Evolutionary conservation across 2,113 vertebrate genomes (phyloP).

Genomic region (Erythrocebus patas): DNA sequence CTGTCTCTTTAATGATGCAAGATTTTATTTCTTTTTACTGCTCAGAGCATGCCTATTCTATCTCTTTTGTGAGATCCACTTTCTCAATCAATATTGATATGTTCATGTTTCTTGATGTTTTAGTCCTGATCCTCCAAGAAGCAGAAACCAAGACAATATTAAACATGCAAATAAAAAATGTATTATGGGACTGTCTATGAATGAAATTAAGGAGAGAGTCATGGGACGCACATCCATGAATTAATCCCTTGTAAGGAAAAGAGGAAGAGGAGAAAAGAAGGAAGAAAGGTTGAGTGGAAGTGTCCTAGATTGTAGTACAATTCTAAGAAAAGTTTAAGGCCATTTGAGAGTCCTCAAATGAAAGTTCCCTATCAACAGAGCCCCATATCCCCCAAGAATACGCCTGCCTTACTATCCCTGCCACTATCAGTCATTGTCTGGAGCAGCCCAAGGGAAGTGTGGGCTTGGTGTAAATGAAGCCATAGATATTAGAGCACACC

Average conservation of each 20-base stretch:
- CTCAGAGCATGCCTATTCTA: not conserved
- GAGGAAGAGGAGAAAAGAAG: not conserved
- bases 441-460: not conserved
- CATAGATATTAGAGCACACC: not conserved
- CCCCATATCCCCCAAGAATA: not conserved
- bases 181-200: not conserved
- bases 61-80: not conserved
- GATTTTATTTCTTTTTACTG: not conserved
- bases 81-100: not conserved
- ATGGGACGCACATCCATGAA: not conserved
- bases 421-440: not conserved
- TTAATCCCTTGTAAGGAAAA: not conserved
- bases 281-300: not conserved
- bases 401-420: not conserved
- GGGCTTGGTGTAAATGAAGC: not conserved
- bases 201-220: not conserved
- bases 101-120: not conserved
- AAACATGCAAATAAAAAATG: not conserved
- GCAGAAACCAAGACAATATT: not conserved
- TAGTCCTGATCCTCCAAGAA: not conserved
- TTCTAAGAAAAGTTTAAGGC: not conserved
- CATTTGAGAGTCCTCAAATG: too few species aligned
- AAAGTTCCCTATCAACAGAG: not conserved
- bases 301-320: not conserved
- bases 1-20: not conserved